These are phyloP conservation scores for Pseudomyrmex flavicornis DNA, from an alignment of 1,140 invertebrate genomes.

Conservation along the genomic window DNA sequence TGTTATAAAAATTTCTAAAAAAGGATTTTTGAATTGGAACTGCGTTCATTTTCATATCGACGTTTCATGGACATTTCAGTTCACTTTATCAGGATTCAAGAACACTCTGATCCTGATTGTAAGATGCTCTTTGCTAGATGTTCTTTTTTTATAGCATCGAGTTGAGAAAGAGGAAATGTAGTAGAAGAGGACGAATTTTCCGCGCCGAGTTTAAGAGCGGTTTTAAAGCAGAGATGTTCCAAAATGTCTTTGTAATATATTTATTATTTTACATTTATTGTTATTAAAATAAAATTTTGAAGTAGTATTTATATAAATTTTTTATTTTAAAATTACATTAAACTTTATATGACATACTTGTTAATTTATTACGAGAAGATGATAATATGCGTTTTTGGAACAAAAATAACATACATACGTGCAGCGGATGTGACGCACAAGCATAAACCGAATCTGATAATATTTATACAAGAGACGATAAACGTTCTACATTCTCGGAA, in stretches of 20 bases:
- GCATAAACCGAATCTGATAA: conserved; percentile 63
- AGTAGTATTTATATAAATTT: neutral
- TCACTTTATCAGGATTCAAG: too few species aligned
- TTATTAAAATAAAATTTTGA: neutral
- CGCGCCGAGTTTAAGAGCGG: neutral
- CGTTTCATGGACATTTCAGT: too few species aligned
- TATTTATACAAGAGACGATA: conserved; percentile 65
- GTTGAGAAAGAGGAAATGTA: too few species aligned
- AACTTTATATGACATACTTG: neutral
- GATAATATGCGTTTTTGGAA: conserved; percentile 10
- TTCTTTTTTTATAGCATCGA: too few species aligned
- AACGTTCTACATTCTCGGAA: conserved; percentile 45
- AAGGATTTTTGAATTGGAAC: too few species aligned
- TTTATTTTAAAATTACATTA: neutral
- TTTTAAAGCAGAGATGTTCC: neutral
- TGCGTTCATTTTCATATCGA: too few species aligned
- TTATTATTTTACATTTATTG: neutral
- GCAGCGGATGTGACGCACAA: conserved; percentile 59
- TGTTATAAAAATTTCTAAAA: too few species aligned
- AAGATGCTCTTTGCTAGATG: too few species aligned
- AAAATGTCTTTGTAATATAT: neutral
- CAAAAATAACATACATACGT: conserved; percentile 47
- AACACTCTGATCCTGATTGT: too few species aligned
- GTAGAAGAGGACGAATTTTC: too few species aligned
- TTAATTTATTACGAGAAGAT: neutral